phyloP scores from a whole-genome alignment of 2,888 invertebrate species.

The Phaonia tiefii region DNA sequence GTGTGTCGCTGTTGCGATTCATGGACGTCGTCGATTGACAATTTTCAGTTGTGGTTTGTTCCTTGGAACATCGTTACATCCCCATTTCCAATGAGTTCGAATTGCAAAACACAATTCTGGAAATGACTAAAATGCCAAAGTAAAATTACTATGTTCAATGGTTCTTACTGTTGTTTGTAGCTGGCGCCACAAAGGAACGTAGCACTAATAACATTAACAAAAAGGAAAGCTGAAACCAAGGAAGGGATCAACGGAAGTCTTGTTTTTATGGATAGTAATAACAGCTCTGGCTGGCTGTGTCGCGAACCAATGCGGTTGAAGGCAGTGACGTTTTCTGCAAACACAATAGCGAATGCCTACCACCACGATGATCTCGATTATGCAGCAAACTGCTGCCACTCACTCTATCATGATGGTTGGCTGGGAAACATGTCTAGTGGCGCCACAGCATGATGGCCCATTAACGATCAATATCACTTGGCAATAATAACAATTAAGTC shows the following conservation, averaged over 20 bases:
- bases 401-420: not conserved
- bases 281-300: not conserved
- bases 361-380: slow-evolving; percentile 13
- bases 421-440: slow-evolving; percentile 56
- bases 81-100: too few species aligned
- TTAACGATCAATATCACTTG: slow-evolving; percentile 59
- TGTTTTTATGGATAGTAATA: slow-evolving; percentile 32
- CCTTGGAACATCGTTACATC: too few species aligned
- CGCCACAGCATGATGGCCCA: slow-evolving; percentile 53
- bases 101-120: too few species aligned
- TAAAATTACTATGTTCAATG: too few species aligned
- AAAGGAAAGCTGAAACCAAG: slow-evolving; percentile 1
- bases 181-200: slow-evolving; percentile 54
- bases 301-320: not conserved
- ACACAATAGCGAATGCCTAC: slow-evolving; percentile 7
- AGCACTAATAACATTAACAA: not conserved
- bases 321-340: not conserved
- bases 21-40: too few species aligned
- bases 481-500: slow-evolving; percentile 66
- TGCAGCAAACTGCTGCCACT: slow-evolving; percentile 19
- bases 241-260: slow-evolving; percentile 39
- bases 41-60: too few species aligned
- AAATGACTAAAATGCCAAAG: too few species aligned
- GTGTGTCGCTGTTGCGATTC: too few species aligned
- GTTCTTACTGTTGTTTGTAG: not conserved